A percentile compares a stretch with the other conserved stretches of the same genome.
These are phyloP conservation scores for Lynx canadensis DNA, from an alignment of 2,113 vertebrate genomes.

Conservation along the genomic window DNA sequence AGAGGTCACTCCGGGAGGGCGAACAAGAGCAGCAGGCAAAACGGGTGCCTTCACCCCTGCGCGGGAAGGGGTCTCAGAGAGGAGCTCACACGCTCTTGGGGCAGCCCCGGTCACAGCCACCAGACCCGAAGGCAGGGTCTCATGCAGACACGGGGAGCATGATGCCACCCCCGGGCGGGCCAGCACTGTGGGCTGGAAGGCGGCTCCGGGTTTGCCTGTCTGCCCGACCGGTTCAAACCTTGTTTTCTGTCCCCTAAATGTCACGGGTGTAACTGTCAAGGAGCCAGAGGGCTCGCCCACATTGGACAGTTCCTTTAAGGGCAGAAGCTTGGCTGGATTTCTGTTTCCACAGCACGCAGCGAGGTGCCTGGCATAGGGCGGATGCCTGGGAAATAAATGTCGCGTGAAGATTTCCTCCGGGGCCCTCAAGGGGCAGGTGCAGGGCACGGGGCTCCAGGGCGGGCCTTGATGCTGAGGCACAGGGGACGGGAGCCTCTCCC, in stretches of 20 bases:
- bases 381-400: not conserved
- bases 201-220: not conserved
- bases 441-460: not conserved
- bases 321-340: not conserved
- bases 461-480: not conserved
- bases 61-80: not conserved
- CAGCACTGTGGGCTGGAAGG: not conserved
- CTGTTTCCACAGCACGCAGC: not conserved
- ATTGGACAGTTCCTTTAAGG: not conserved
- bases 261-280: not conserved
- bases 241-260: constrained; percentile 43
- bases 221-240: not conserved
- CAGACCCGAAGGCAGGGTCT: not conserved
- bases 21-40: not conserved
- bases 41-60: not conserved
- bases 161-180: not conserved
- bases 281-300: not conserved
- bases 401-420: no score
- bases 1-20: not conserved
- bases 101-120: not conserved
- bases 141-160: not conserved
- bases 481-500: not conserved
- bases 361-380: not conserved
- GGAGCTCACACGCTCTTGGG: not conserved
- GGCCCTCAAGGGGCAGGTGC: not conserved